Evolutionary conservation across 2,888 invertebrate species (phyloP).

Genomic region (Metallyticus violacea): DNA sequence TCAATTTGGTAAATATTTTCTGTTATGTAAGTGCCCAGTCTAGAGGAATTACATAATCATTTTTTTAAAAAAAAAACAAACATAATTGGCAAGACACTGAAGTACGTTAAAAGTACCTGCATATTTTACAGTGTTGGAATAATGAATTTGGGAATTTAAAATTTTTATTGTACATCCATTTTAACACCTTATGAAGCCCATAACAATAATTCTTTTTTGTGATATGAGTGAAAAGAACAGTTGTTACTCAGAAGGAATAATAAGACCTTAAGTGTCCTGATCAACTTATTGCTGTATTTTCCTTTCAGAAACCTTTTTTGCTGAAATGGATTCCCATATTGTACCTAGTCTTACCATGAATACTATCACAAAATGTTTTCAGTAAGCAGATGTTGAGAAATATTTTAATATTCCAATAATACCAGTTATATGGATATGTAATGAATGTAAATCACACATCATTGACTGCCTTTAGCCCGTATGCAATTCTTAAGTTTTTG

Average conservation of each 20-base stretch:
- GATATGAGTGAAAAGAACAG: neutral
- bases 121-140: neutral
- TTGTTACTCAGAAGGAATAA: neutral
- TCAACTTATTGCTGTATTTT: neutral
- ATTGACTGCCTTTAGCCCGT: too few relatives aligned
- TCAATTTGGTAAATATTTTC: neutral
- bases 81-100: neutral
- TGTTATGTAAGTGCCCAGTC: neutral
- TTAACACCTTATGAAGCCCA: neutral
- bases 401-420: too few relatives aligned
- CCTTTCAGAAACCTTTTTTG: neutral
- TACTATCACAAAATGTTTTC: too few relatives aligned
- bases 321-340: too few relatives aligned
- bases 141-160: neutral
- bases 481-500: too few relatives aligned
- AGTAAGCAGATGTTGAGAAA: too few relatives aligned
- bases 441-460: too few relatives aligned
- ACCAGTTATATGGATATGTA: too few relatives aligned
- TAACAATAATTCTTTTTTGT: neutral
- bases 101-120: neutral
- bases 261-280: conserved; percentile 3
- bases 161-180: neutral
- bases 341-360: too few relatives aligned
- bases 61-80: neutral
- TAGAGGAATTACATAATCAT: neutral